Evolutionary conservation across 2,113 vertebrate genomes (phyloP).

Genomic region (Pedionomus torquatus): DNA sequence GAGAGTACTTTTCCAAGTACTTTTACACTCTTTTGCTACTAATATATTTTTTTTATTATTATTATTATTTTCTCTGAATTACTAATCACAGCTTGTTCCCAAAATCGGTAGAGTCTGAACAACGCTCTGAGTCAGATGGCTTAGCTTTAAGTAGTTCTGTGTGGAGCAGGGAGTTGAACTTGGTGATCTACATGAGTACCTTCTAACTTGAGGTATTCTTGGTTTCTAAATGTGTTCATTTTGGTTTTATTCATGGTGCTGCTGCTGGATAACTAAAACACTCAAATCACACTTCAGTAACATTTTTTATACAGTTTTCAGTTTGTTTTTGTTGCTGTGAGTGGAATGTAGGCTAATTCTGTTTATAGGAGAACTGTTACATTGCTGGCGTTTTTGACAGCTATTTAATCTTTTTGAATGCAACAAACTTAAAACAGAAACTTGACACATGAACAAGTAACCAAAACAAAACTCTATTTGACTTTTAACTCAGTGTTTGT

Average conservation of each 20-base stretch:
- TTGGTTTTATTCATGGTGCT: neutral
- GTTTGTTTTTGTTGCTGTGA: neutral
- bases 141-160: neutral
- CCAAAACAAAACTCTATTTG: neutral
- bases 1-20: neutral
- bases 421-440: constrained; percentile 3
- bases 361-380: neutral
- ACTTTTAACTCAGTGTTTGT: neutral
- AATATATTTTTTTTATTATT: too few relatives aligned
- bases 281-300: neutral
- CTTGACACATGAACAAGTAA: neutral
- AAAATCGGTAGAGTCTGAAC: neutral
- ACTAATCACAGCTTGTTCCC: neutral
- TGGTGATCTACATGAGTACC: neutral
- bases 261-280: neutral
- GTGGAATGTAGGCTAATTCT: neutral
- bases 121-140: neutral
- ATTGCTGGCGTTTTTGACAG: neutral
- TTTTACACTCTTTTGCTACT: neutral
- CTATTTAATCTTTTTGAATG: neutral
- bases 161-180: neutral
- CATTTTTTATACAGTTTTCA: neutral
- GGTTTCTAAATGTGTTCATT: neutral
- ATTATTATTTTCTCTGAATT: neutral
- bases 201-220: neutral